These are phyloP conservation scores for Cyprinella venusta DNA, from an alignment of 2,797 vertebrate genomes.

Conservation along the genomic window DNA sequence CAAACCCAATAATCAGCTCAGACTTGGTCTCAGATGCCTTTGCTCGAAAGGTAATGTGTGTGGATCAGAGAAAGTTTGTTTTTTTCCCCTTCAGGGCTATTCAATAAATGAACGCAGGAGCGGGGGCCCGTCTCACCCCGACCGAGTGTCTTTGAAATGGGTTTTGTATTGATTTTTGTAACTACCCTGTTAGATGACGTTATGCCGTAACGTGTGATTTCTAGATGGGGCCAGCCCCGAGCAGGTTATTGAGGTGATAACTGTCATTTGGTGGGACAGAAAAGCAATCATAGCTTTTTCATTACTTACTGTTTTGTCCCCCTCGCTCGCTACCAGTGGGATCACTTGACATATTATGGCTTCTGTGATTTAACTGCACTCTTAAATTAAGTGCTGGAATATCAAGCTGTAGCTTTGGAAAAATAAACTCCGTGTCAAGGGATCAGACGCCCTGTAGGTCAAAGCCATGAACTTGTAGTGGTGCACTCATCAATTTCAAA, in stretches of 20 bases:
- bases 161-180: constrained; percentile 99
- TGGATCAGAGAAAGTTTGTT: constrained; percentile 94
- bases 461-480: constrained; percentile 82
- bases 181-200: constrained; percentile 99
- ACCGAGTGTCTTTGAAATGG: constrained; percentile 99
- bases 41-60: constrained; percentile 89
- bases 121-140: constrained; percentile 79
- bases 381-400: constrained; percentile 99
- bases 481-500: constrained; percentile 82
- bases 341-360: constrained; percentile 99
- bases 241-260: constrained; percentile 99
- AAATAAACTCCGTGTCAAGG: constrained; percentile 93
- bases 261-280: constrained; percentile 99
- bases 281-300: constrained; percentile 99
- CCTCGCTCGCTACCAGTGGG: constrained; percentile 82
- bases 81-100: constrained; percentile 91
- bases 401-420: constrained; percentile 93
- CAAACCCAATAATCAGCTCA: constrained; percentile 88
- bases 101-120: constrained; percentile 99
- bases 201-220: constrained; percentile 99
- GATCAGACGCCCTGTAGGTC: constrained; percentile 86
- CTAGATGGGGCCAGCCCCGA: constrained; percentile 93
- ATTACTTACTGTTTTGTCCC: constrained; percentile 99
- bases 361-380: constrained; percentile 99
- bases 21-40: constrained; percentile 84